phyloP scores from a whole-genome alignment of 2,888 invertebrate genomes.

The Alcis repandata region DNA sequence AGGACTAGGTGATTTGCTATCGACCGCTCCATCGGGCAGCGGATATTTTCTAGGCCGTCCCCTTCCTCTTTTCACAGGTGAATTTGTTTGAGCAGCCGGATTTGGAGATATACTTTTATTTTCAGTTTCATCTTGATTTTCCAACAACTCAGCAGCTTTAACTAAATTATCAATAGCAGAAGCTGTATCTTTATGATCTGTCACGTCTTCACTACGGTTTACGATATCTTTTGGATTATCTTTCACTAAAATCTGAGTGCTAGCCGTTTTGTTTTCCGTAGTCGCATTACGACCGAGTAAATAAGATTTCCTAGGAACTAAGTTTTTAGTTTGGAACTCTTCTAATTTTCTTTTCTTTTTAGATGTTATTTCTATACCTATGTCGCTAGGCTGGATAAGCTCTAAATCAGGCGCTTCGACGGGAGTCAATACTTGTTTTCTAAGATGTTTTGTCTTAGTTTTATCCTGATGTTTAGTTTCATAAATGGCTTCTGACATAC shows the following conservation, averaged over 20 bases:
- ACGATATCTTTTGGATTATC: slow-evolving; percentile 55
- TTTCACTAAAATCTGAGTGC: slow-evolving; percentile 51
- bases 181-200: slow-evolving; percentile 63
- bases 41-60: slow-evolving; percentile 82
- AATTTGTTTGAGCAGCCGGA: slow-evolving; percentile 58
- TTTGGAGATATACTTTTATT: slow-evolving; percentile 51
- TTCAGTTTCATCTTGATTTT: slow-evolving; percentile 71
- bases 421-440: slow-evolving; percentile 82
- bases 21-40: slow-evolving; percentile 62
- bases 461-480: slow-evolving; percentile 68
- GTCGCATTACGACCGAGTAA: slow-evolving; percentile 66
- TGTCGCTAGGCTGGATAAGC: slow-evolving; percentile 76
- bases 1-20: slow-evolving; percentile 64
- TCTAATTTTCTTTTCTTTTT: slow-evolving; percentile 77
- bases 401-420: slow-evolving; percentile 80
- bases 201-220: slow-evolving; percentile 54
- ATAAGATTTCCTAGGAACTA: slow-evolving; percentile 78
- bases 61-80: slow-evolving; percentile 77
- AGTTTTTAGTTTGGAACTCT: slow-evolving; percentile 64
- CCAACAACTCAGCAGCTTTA: slow-evolving; percentile 80
- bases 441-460: slow-evolving; percentile 77
- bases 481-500: slow-evolving; percentile 62
- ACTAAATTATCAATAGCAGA: slow-evolving; percentile 81
- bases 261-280: slow-evolving; percentile 55
- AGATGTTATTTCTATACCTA: slow-evolving; percentile 70